Base-by-base conservation (phyloP, 2,113 vertebrate species). In the Numenius arquata region DNA sequence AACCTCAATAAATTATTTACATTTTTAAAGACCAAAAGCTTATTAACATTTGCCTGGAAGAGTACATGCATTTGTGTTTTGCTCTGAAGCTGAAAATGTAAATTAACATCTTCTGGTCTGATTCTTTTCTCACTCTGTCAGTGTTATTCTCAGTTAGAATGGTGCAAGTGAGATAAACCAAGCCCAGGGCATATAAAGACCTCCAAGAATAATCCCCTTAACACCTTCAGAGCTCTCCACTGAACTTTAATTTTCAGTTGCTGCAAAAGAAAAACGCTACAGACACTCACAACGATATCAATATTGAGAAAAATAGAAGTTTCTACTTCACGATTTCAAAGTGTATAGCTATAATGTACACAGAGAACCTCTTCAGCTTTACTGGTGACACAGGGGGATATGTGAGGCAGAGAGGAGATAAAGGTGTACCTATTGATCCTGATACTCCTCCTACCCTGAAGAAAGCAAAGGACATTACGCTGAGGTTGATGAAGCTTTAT, bases 11-110 rank as follows among this genome's bases (percentile, higher is more conserved):
- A 95, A 59, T 66, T 90, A 74, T 93, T 97, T 79, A 95, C 56
- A 62, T 94, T 97, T 97, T 94, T 72, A 91, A 96, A 97, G 75
- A 83, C 65, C 81, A 87, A 65, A 95, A 95, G 29, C 84, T 91
- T 86, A 90, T 78, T 93, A 95, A 89, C 45, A 91, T 94, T 96
- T 96, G 58, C 74, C 76, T 97, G 78, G n/a, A 94, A 89, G 40
- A 90, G 15, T 72, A 78, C 40, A 83, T 76, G 77, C 30, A 84
- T 77, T 76, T 88, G 26, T 63, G n/a, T 27, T 94, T 86, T 83
- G 11, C 63, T 91, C 84, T 80, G 71, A 71, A 88, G n/a, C 18
- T 53, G 47, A 87, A 91, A 91, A 91, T 59, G 76, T 45, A 83
- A 81, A 65, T 93, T 78, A 83, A n/a, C 62, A 38, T 95, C 34